Evolutionary conservation across 2,797 vertebrate species (phyloP), one percentile per base, ranked within the genome.

Genomic region (Phalanger gymnotis): DNA sequence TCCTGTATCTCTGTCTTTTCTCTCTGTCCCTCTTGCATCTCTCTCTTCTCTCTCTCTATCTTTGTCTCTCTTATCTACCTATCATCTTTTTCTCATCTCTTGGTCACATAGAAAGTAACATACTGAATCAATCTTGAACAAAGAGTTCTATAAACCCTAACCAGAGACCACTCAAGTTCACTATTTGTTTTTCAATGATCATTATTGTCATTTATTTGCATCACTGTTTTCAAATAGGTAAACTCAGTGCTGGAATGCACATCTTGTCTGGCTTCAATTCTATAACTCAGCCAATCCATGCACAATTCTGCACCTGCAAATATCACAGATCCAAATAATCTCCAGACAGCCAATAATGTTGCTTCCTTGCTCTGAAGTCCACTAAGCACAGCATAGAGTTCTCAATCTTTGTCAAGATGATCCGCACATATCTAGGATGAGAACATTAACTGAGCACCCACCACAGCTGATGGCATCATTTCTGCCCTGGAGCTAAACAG

Each of bases 111-210:
- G 10, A 81, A 81, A 81, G 16, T 25, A 81, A 66, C 47, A 95
- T 31, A 92, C 87, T 27, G 81, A 28, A 57, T 22, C 90, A 52
- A 93, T 31, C 91, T 94, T 92, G 94, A 95, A 92, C 66, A 54
- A 94, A 96, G 95, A 95, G 93, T 92, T 95, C 53, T 34, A 93
- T 54, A 40, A 89, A 58, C 61, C 90, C 90, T 51, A 92, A 54
- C 12, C 47, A 47, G 66, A 92, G 57, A 28, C 34, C 92, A 73
- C 61, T 89, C 51, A 54, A 53, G 12, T 40, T 53, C 66, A 9
- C 89, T n/a, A 58, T 61, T 93, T 95, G 92, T 55, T 66, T 94
- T 93, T 6, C 53, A 31, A 56, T 54, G 92, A 51, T 87, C 40
- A 91, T 91, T 90, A 52, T 0, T 0, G 0, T 93, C n/a, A 54